These are phyloP conservation scores for Ligdia adustata DNA, from an alignment of 2,888 invertebrate species.

Conservation along the genomic window DNA sequence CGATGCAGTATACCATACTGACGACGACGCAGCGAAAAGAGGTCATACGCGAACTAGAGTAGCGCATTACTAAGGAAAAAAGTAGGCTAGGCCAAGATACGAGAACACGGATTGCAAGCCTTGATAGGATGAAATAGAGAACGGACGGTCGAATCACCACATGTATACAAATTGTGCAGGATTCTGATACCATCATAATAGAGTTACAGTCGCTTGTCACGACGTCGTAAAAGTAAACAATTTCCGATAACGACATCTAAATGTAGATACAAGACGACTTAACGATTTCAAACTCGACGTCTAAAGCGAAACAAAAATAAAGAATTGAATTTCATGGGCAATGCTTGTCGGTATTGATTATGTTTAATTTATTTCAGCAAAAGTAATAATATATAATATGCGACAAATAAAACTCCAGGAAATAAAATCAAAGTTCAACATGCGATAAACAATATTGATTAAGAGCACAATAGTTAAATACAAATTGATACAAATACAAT, in stretches of 20 bases:
- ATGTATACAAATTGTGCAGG: no score
- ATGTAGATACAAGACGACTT: slow-evolving; percentile 12
- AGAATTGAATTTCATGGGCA: slow-evolving; percentile 7
- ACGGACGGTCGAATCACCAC: no score
- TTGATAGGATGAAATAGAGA: no score
- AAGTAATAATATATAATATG: not conserved
- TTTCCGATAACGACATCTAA: slow-evolving; percentile 13
- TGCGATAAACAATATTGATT: slow-evolving; percentile 17
- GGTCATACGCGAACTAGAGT: slow-evolving; percentile 38
- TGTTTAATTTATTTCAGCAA: slow-evolving; percentile 9
- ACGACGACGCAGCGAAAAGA: slow-evolving; percentile 42
- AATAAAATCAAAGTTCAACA: slow-evolving; percentile 15
- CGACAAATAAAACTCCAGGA: not conserved
- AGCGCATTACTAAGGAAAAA: slow-evolving; percentile 33
- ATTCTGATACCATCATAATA: slow-evolving; percentile 4
- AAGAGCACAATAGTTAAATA: slow-evolving; percentile 15
- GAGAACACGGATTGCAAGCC: slow-evolving; percentile 8
- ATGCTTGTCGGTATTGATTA: not conserved
- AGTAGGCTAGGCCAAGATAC: slow-evolving; percentile 36
- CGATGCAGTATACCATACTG: slow-evolving; percentile 39
- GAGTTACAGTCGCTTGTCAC: slow-evolving; percentile 11
- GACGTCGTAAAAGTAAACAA: slow-evolving; percentile 17
- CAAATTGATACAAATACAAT: slow-evolving; percentile 15
- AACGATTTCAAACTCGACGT: slow-evolving; percentile 13
- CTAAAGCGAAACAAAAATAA: slow-evolving; percentile 12